Percentiles rank a stretch among this genome's conserved stretches.
These are phyloP conservation scores for Aplidium turbinatum DNA, from an alignment of 23 tunicate species.

Conservation along the genomic window DNA sequence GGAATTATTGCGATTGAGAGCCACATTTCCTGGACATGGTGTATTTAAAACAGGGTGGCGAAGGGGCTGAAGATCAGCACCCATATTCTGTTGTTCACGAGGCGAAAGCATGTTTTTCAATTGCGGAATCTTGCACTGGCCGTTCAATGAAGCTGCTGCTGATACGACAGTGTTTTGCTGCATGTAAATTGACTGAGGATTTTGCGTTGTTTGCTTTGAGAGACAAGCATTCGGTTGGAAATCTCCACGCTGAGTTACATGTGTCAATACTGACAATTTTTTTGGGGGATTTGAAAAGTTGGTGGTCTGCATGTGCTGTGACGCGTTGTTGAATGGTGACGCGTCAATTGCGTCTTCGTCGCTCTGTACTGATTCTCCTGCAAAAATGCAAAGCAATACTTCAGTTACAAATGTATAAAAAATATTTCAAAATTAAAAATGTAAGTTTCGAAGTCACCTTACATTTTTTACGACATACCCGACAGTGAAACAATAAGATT, in stretches of 20 bases:
- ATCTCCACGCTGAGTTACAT: too few species aligned
- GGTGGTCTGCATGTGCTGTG: conserved; percentile 7
- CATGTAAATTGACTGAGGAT: neutral
- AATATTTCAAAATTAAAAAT: too few species aligned
- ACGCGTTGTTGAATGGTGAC: conserved; percentile 1
- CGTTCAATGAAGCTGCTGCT: neutral
- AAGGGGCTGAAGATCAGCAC: neutral
- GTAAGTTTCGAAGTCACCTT: too few species aligned
- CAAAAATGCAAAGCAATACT: neutral
- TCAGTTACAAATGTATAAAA: too few species aligned
- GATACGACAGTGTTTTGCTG: neutral
- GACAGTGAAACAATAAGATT: too few species aligned
- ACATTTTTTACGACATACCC: too few species aligned
- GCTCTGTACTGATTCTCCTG: conserved; percentile 65
- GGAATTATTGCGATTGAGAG: conserved; percentile 32
- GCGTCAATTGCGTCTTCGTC: conserved; percentile 46
- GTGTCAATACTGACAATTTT: neutral
- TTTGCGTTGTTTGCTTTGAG: neutral
- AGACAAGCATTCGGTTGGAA: too few species aligned
- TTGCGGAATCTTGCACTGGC: neutral
- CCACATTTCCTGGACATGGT: conserved; percentile 5
- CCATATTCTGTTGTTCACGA: neutral
- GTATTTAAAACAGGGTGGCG: neutral
- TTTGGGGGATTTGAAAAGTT: conserved; percentile 1
- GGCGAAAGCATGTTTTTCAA: conserved; percentile 24